Base-by-base conservation (phyloP, 2,113 vertebrate genomes). In the Numenius arquata region DNA sequence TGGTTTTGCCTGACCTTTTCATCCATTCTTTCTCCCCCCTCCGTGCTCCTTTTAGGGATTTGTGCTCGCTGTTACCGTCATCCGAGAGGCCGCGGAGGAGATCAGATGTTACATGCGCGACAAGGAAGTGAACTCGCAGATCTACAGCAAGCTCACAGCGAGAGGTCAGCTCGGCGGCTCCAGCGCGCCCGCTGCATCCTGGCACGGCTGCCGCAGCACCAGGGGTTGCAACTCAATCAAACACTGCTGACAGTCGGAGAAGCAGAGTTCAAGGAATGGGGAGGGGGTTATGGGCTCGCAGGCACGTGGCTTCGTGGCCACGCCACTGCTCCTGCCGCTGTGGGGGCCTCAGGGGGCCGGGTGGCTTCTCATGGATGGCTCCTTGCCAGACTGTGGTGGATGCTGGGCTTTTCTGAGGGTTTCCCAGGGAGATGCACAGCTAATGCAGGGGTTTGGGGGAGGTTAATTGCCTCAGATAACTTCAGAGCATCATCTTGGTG, bases 111-210 rank as follows among this genome's bases (percentile, higher is more conserved):
- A 98, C 90, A 76, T 99, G 65, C 97, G 99, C 45, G 99, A 99
- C 98, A 99, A 99, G 97, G 99, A 99, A 88, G 99, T 99, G 74
- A 99, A 99, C 98, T 99, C 99, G 50, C 99, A 99, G 98, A 99
- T 99, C 97, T 99, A 99, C 98, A 99, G 99, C 99, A 99, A 99
- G 93, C 99, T 99, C 83, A 99, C 99, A 47, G 98, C 98, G 6
- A 98, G 99, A 99, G 99, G 99, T 99, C 85, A 97, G 98, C 82
- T 66, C 83, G 21, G 55, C 4, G 90, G 92, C 92, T 88, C 91
- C 26, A 16, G 63, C 32, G 40, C 43, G 55, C 43, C 90, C 70
- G 56, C 79, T 72, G 58, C 68, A 52, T 88, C 88, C 94, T 61
- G 88, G 82, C 76, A 7, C 12, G n/a, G 88, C 66, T 32, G 83